Percentiles rank a stretch among this genome's conserved stretches.
Evolutionary conservation across 1,140 invertebrate genomes (phyloP).

Genomic region (Drosophila miranda): DNA sequence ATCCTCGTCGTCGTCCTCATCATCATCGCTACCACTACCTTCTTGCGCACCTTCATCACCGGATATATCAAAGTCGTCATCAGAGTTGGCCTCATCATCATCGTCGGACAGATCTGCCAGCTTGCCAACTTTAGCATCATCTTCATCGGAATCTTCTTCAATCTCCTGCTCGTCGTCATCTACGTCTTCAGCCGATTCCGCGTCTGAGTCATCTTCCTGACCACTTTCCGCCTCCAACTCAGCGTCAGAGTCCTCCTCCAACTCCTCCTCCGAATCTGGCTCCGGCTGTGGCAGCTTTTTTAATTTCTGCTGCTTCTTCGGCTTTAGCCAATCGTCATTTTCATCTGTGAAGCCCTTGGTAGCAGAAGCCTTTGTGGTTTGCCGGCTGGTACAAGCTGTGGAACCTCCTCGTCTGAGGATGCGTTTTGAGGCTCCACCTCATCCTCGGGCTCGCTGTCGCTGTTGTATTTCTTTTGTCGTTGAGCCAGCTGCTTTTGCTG

Average conservation of each 20-base stretch:
- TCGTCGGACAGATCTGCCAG: constrained; percentile 63
- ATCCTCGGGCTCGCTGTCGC: constrained; percentile 70
- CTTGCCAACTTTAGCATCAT: constrained; percentile 62
- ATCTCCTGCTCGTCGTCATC: constrained; percentile 60
- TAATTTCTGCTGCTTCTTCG: constrained; percentile 84
- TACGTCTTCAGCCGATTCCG: constrained; percentile 50
- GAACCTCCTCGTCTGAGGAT: constrained; percentile 49
- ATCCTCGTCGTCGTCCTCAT: constrained; percentile 77
- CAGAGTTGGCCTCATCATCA: constrained; percentile 62
- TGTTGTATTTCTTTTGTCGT: constrained; percentile 65
- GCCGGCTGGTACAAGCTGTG: constrained; percentile 45
- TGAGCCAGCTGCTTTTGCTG: constrained; percentile 42
- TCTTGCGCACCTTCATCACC: constrained; percentile 76
- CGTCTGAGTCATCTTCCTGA: constrained; percentile 30
- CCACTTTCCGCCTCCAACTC: constrained; percentile 36
- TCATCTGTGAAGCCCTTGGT: constrained; percentile 86
- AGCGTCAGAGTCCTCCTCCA: constrained; percentile 15
- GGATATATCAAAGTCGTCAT: constrained; percentile 65
- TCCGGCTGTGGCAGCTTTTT: constrained; percentile 31
- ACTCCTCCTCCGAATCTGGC: constrained; percentile 29
- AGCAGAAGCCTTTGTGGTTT: constrained; percentile 24
- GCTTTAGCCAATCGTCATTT: constrained; percentile 87
- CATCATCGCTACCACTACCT: constrained; percentile 62
- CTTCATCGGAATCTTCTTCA: constrained; percentile 51
- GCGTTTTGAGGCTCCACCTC: constrained; percentile 29